phyloP scores from a whole-genome alignment of 2,888 invertebrate genomes.

The Venusia cambrica region DNA sequence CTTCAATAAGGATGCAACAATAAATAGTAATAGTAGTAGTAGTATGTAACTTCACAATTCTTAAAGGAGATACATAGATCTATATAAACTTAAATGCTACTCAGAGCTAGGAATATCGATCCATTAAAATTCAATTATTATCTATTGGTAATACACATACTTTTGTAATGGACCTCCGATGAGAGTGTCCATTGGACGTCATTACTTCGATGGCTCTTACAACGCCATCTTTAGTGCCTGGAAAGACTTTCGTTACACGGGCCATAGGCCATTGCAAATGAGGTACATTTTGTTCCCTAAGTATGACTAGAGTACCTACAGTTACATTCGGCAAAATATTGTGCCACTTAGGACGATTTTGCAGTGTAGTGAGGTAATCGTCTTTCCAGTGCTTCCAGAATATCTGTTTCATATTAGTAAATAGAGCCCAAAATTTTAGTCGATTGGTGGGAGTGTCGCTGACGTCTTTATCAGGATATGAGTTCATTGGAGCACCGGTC shows the following conservation, averaged over 20 bases:
- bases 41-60: too few relatives aligned
- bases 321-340: conserved; percentile 10
- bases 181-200: too few relatives aligned
- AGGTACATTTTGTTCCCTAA: conserved; percentile 5
- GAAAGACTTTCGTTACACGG: conserved; percentile 12
- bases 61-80: too few relatives aligned
- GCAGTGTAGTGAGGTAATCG: conserved; percentile 10
- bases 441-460: conserved; percentile 2
- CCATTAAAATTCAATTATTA: too few relatives aligned
- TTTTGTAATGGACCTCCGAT: too few relatives aligned
- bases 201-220: too few relatives aligned
- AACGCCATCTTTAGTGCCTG: conserved; percentile 10
- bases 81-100: too few relatives aligned
- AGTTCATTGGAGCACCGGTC: conserved; percentile 10
- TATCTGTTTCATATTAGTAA: conserved; percentile 12
- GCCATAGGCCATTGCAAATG: conserved; percentile 18
- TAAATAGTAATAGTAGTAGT: too few relatives aligned
- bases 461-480: conserved; percentile 10
- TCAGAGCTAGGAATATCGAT: too few relatives aligned
- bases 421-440: conserved; percentile 13
- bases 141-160: too few relatives aligned
- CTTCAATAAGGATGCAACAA: too few relatives aligned
- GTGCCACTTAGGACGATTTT: conserved; percentile 17
- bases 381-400: conserved; percentile 11
- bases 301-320: conserved; percentile 8